These are phyloP conservation scores for Melanotaenia duboulayi DNA, from an alignment of 2,113 vertebrate genomes.

Conservation along the genomic window DNA sequence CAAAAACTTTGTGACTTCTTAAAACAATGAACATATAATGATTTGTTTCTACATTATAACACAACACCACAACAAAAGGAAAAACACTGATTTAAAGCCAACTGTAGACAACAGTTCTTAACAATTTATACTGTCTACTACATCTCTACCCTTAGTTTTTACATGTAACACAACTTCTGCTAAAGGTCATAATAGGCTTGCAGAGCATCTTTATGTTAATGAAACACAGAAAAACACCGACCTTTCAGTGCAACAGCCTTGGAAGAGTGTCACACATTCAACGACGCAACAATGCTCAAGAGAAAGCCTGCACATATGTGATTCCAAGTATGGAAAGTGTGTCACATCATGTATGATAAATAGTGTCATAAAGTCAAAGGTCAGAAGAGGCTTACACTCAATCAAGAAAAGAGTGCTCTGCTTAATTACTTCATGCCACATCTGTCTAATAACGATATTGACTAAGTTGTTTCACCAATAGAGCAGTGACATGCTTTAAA, in stretches of 20 bases:
- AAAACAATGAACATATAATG: too few species aligned
- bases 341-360: constrained; percentile 47
- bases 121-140: too few species aligned
- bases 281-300: neutral
- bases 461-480: constrained; percentile 37
- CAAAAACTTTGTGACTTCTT: too few species aligned
- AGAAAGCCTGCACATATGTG: constrained; percentile 1
- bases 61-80: too few species aligned
- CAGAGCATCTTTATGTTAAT: constrained; percentile 12
- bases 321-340: constrained; percentile 19
- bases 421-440: constrained; percentile 62
- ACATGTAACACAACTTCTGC: neutral
- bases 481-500: constrained; percentile 11
- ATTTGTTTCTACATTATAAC: too few species aligned
- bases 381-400: constrained; percentile 43
- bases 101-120: too few species aligned
- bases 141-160: neutral
- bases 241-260: constrained; percentile 34
- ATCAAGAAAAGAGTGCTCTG: constrained; percentile 44
- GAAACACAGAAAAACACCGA: constrained; percentile 17
- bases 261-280: neutral
- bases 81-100: too few species aligned
- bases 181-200: neutral
- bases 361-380: constrained; percentile 50
- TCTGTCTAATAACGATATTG: constrained; percentile 60